phyloP scores from a whole-genome alignment of 92 coral and sea anemone genomes.

The Blastomussa wellsi region DNA sequence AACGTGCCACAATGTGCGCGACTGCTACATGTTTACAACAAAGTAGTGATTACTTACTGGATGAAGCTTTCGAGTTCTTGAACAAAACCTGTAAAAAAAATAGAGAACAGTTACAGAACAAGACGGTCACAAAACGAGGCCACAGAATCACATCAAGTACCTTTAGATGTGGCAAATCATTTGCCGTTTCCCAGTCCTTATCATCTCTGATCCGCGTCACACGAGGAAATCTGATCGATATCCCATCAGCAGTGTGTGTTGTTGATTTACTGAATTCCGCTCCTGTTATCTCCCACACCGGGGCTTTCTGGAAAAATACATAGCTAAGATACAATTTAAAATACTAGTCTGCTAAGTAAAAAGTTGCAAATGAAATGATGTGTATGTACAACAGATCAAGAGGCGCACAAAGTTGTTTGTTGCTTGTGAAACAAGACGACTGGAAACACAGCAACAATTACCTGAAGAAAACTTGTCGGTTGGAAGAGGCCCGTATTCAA shows the following conservation, averaged over 20 bases:
- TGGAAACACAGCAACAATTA: too few relatives aligned
- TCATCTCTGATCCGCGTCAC: constrained; percentile 91
- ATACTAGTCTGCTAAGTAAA: too few relatives aligned
- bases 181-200: constrained; percentile 96
- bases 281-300: constrained; percentile 98
- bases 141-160: constrained; percentile 25
- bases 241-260: constrained; percentile 93
- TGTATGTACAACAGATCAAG: too few relatives aligned
- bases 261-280: constrained; percentile 96
- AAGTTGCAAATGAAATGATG: too few relatives aligned
- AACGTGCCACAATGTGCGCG: neutral
- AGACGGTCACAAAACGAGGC: neutral
- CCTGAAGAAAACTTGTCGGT: too few relatives aligned
- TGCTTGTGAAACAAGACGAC: too few relatives aligned
- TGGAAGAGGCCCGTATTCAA: too few relatives aligned
- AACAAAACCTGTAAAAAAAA: constrained; percentile 60
- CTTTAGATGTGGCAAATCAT: constrained; percentile 81
- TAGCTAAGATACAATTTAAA: too few relatives aligned
- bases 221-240: constrained; percentile 93
- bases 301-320: constrained; percentile 70
- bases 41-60: constrained; percentile 52
- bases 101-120: neutral
- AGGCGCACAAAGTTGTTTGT: too few relatives aligned
- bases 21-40: neutral
- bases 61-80: constrained; percentile 79